phyloP scores from a whole-genome alignment of 2,113 vertebrate genomes.

The Turdus rufiventris region DNA sequence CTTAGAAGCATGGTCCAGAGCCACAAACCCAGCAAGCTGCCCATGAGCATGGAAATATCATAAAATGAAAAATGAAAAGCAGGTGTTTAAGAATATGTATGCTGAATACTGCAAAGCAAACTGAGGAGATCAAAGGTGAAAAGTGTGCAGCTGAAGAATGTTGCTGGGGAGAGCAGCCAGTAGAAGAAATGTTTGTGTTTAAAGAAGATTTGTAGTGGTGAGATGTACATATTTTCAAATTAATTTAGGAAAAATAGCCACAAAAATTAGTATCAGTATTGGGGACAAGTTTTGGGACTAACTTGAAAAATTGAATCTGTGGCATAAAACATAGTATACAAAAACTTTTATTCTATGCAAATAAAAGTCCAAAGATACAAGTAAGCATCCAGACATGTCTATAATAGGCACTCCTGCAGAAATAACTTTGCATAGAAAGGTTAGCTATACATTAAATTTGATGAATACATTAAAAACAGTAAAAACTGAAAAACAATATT shows the following conservation, averaged over 20 bases:
- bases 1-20: not conserved
- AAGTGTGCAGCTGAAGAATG: not conserved
- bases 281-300: not conserved
- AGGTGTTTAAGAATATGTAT: not conserved
- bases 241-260: not conserved
- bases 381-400: not conserved
- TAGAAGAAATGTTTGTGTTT: not conserved
- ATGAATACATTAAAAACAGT: not conserved
- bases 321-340: not conserved
- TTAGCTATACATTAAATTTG: not conserved
- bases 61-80: not conserved
- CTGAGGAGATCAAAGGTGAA: not conserved
- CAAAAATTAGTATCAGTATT: not conserved
- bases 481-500: not conserved
- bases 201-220: not conserved
- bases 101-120: not conserved
- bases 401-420: not conserved
- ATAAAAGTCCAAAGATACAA: not conserved
- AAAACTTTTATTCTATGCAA: not conserved
- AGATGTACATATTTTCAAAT: not conserved
- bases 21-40: not conserved
- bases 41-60: not conserved
- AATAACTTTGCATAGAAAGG: not conserved
- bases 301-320: not conserved
- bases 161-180: not conserved